Evolutionary conservation across 30 jellyfish, hydroid and myxozoan genomes (phyloP).

Genomic region (Aurelia sp.): DNA sequence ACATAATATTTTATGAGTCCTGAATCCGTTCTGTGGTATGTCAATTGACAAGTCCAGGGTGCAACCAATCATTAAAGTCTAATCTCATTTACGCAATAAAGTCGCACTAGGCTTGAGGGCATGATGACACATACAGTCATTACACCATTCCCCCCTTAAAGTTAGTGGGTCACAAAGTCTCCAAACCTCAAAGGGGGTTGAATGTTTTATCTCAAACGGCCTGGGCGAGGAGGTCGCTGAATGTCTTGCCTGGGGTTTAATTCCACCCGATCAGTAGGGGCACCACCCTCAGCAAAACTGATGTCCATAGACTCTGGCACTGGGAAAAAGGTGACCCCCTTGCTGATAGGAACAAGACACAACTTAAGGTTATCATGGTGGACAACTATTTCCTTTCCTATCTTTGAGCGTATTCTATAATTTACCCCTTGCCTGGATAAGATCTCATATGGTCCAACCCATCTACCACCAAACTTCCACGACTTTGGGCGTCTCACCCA

Average conservation of each 20-base stretch:
- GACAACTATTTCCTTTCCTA: conserved; percentile 21
- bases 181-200: conserved; percentile 60
- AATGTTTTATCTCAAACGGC: conserved; percentile 40
- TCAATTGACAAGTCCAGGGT: too few relatives aligned
- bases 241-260: not conserved
- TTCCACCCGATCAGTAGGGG: conserved; percentile 18
- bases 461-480: conserved; percentile 37
- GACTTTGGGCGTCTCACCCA: conserved; percentile 65
- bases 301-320: conserved; percentile 33
- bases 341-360: conserved; percentile 16
- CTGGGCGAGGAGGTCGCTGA: conserved; percentile 14
- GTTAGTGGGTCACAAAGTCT: conserved; percentile 15
- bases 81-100: too few relatives aligned
- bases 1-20: too few relatives aligned
- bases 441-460: conserved; percentile 47
- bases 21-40: too few relatives aligned
- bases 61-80: too few relatives aligned
- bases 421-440: conserved; percentile 33
- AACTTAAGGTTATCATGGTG: not conserved
- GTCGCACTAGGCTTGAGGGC: too few relatives aligned
- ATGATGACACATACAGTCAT: too few relatives aligned
- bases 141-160: too few relatives aligned
- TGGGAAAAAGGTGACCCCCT: conserved; percentile 21
- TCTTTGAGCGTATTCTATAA: conserved; percentile 14
- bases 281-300: conserved; percentile 32